A percentile compares a stretch with the other conserved stretches of the same genome.
Evolutionary conservation across 2,888 invertebrate genomes (phyloP).

Genomic region (Epinotia brunnichana): DNA sequence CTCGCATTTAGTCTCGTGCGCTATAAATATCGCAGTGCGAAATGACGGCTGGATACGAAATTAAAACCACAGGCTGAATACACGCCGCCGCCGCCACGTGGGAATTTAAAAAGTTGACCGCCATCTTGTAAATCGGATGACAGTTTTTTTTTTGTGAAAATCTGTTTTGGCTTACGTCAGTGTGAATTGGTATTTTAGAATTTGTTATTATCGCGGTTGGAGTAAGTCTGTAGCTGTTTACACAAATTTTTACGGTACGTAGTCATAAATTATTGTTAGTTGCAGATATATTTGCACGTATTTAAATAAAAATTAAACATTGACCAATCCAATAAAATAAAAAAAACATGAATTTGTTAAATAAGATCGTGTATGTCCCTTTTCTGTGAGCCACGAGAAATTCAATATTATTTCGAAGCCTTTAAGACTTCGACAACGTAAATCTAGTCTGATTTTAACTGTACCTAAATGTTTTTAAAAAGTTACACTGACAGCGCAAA

Average conservation of each 20-base stretch:
- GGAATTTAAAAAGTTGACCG: constrained; percentile 49
- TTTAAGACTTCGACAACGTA: too few species aligned
- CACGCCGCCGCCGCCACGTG: constrained; percentile 58
- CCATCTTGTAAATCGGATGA: constrained; percentile 56
- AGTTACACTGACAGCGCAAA: background rate
- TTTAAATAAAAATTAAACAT: too few species aligned
- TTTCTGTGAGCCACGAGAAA: too few species aligned
- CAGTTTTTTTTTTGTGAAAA: constrained; percentile 45
- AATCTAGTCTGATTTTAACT: too few species aligned
- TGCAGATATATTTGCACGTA: background rate
- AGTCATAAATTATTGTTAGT: background rate
- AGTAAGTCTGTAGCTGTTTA: constrained; percentile 7
- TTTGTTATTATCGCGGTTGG: background rate
- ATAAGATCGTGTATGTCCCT: too few species aligned
- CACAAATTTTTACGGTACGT: background rate
- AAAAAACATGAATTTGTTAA: too few species aligned
- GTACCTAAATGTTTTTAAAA: too few species aligned
- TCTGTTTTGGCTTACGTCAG: constrained; percentile 24
- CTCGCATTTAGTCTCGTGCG: constrained; percentile 57
- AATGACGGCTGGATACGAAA: constrained; percentile 73
- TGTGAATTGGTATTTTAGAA: constrained; percentile 1
- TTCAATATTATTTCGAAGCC: too few species aligned
- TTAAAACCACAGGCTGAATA: constrained; percentile 57
- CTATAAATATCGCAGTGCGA: constrained; percentile 65
- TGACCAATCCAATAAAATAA: too few species aligned